Percentiles rank a stretch among this genome's conserved stretches.
These are phyloP conservation scores for Rhopalosiphum nymphaeae DNA, from an alignment of 2,888 invertebrate species.

Conservation along the genomic window DNA sequence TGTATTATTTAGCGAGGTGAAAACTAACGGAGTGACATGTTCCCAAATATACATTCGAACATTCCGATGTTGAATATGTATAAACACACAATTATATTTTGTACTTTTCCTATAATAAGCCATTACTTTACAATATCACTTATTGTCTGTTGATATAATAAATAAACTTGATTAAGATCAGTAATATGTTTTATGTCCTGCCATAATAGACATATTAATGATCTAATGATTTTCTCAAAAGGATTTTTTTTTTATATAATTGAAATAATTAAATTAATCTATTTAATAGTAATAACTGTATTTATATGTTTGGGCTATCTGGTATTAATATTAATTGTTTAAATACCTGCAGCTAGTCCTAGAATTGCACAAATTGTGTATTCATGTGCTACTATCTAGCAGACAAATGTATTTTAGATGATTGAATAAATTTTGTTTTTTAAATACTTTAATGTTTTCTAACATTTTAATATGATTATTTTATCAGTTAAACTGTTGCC, in stretches of 20 bases:
- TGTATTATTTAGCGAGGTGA: no score
- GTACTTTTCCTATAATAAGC: no score
- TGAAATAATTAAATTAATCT: neutral
- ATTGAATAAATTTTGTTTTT: neutral
- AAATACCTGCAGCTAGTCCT: neutral
- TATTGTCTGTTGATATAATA: no score
- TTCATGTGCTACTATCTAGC: neutral
- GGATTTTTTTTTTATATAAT: neutral
- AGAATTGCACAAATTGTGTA: neutral
- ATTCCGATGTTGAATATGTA: no score
- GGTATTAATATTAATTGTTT: neutral
- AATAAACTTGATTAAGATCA: no score
- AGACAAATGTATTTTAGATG: neutral
- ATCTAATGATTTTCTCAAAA: no score
- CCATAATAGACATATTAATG: no score
- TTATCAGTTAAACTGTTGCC: neutral
- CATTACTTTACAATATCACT: no score
- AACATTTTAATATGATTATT: neutral
- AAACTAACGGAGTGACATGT: no score
- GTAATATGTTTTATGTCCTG: no score
- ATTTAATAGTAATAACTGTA: neutral
- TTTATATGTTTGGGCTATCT: neutral
- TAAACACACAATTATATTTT: no score
- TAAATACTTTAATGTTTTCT: neutral
- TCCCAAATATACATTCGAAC: no score